phyloP scores from a whole-genome alignment of 2,113 vertebrate genomes.

The Megaceryle maxima region DNA sequence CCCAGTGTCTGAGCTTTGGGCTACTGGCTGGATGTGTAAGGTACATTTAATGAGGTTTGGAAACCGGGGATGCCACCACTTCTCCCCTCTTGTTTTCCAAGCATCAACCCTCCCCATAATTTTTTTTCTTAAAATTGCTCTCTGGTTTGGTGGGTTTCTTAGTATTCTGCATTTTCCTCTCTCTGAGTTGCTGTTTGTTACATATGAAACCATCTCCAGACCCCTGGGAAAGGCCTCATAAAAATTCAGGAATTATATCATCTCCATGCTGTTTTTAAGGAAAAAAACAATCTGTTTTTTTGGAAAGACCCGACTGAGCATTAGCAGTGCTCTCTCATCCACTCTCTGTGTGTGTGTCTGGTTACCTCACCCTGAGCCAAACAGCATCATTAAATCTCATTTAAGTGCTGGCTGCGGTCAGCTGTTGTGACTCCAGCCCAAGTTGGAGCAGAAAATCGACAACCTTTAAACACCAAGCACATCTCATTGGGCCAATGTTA shows the following conservation, averaged over 20 bases:
- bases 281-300: conserved; percentile 49
- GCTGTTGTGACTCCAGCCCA: conserved; percentile 35
- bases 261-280: conserved; percentile 40
- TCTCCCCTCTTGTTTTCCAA: conserved; percentile 22
- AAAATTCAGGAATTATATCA: conserved; percentile 66
- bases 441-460: conserved; percentile 32
- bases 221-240: conserved; percentile 49
- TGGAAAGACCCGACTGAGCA: conserved; percentile 13
- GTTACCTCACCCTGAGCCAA: conserved; percentile 47
- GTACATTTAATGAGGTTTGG: conserved; percentile 20
- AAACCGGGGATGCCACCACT: conserved; percentile 28
- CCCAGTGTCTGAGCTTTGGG: neutral
- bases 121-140: neutral
- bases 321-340: conserved; percentile 1
- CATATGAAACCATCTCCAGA: conserved; percentile 13
- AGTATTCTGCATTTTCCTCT: conserved; percentile 19
- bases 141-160: conserved; percentile 42
- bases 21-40: neutral
- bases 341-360: neutral
- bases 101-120: neutral
- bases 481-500: neutral
- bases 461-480: neutral
- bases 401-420: conserved; percentile 1
- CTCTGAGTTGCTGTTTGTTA: neutral
- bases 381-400: conserved; percentile 15